These are phyloP conservation scores for Gila orcuttii DNA, from an alignment of 2,113 vertebrate genomes.

Conservation along the genomic window DNA sequence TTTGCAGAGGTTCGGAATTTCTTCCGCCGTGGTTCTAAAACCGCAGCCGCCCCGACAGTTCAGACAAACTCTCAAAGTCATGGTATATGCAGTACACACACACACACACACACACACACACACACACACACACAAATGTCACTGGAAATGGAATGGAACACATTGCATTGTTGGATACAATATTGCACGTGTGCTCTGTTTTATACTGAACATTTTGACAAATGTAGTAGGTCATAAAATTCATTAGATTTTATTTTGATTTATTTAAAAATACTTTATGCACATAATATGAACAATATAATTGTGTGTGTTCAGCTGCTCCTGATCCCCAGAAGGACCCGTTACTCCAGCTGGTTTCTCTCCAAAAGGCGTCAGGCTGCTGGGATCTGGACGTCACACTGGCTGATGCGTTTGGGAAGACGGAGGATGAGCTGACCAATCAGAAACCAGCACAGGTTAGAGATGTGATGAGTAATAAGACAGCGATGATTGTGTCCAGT, in stretches of 20 bases:
- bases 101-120: not conserved
- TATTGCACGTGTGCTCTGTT: too few relatives aligned
- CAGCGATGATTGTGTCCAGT: conserved; percentile 11
- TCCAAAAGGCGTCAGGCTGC: conserved; percentile 74
- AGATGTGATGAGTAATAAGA: conserved; percentile 56
- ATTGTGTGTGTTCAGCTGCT: too few relatives aligned
- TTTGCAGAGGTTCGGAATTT: not conserved
- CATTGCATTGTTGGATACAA: too few relatives aligned
- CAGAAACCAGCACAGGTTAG: conserved; percentile 61
- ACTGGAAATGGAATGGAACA: too few relatives aligned
- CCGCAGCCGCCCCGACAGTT: not conserved
- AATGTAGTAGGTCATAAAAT: not conserved
- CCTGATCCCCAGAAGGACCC: not conserved
- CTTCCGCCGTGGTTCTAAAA: not conserved
- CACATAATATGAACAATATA: too few relatives aligned
- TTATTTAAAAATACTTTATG: too few relatives aligned
- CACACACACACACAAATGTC: not conserved
- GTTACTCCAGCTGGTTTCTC: conserved; percentile 64
- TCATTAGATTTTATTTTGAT: too few relatives aligned
- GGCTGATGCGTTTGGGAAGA: conserved; percentile 58
- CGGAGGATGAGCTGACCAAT: conserved; percentile 54
- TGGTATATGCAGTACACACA: not conserved
- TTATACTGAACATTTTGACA: not conserved
- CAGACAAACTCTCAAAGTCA: not conserved
- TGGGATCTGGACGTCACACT: conserved; percentile 65